A percentile compares a stretch with the other conserved stretches of the same genome.
Conservation (phyloP, 2,888 invertebrate genomes). For the Dryobotodes eremita region DNA sequence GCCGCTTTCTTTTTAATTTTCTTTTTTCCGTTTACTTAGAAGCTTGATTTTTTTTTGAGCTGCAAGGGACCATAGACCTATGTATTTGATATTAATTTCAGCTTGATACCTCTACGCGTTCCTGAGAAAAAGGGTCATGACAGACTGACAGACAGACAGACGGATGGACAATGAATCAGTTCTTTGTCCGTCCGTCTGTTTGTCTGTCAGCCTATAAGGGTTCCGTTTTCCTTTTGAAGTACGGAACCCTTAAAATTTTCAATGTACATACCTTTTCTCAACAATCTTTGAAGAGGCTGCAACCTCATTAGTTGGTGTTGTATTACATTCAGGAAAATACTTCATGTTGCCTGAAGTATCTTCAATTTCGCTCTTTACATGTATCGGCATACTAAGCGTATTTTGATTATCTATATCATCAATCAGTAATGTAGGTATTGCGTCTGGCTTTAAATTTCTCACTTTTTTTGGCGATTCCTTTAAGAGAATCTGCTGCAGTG, state of each 20-base stretch:
- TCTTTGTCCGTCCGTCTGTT: too few relatives aligned
- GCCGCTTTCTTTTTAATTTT: too few relatives aligned
- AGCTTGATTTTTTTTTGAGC: too few relatives aligned
- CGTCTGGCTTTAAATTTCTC: neutral
- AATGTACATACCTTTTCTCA: neutral
- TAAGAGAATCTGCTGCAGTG: neutral
- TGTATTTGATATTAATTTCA: too few relatives aligned
- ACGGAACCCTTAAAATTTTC: neutral
- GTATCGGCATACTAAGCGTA: neutral
- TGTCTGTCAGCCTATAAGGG: too few relatives aligned
- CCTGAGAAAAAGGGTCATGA: too few relatives aligned
- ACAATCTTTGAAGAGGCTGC: neutral
- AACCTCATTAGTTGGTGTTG: neutral
- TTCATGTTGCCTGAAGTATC: neutral
- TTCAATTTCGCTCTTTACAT: neutral
- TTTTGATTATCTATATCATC: neutral
- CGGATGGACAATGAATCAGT: too few relatives aligned
- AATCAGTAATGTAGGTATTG: neutral
- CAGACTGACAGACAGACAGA: too few relatives aligned
- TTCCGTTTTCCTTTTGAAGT: too few relatives aligned
- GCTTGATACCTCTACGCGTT: too few relatives aligned
- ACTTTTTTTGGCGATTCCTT: neutral
- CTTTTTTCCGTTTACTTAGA: too few relatives aligned
- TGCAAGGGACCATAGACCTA: too few relatives aligned
- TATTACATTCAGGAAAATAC: neutral